Conservation (phyloP, 2,797 vertebrate species). For the Gadopsis marmoratus region DNA sequence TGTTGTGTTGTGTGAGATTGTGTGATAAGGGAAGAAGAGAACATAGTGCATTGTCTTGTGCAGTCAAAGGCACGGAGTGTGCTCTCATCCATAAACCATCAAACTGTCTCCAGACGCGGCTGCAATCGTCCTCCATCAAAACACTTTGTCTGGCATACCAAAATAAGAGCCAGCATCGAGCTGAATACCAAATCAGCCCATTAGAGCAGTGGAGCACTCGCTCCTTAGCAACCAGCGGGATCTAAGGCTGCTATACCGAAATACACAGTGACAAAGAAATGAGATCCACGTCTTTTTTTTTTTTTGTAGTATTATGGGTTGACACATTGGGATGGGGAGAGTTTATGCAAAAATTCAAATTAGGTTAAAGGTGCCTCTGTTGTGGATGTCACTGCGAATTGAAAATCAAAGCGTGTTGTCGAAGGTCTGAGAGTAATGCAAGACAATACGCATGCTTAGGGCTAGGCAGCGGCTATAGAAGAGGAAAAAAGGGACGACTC, state of each 20-base stretch:
- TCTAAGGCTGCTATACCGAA: slow-evolving; percentile 89
- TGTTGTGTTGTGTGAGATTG: slow-evolving; percentile 78
- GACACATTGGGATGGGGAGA: slow-evolving; percentile 66
- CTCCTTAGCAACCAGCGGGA: slow-evolving; percentile 98
- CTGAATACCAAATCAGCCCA: slow-evolving; percentile 99
- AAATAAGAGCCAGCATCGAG: slow-evolving; percentile 96
- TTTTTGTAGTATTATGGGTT: slow-evolving; percentile 71
- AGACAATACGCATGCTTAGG: slow-evolving; percentile 64
- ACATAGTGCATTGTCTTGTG: slow-evolving; percentile 90
- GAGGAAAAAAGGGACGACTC: slow-evolving; percentile 50
- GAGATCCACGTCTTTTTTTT: slow-evolving; percentile 74
- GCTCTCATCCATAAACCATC: slow-evolving; percentile 91
- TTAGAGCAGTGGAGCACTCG: slow-evolving; percentile 94
- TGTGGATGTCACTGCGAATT: slow-evolving; percentile 62
- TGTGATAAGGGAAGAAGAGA: slow-evolving; percentile 82
- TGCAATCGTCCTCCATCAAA: slow-evolving; percentile 99
- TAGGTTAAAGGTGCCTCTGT: slow-evolving; percentile 72
- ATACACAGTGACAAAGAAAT: slow-evolving; percentile 91
- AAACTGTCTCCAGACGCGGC: slow-evolving; percentile 99
- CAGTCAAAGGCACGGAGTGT: slow-evolving; percentile 93
- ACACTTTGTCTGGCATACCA: slow-evolving; percentile 99
- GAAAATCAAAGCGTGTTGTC: slow-evolving; percentile 68
- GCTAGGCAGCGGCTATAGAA: slow-evolving; percentile 55
- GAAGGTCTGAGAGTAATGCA: slow-evolving; percentile 57
- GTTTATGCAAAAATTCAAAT: slow-evolving; percentile 76